Percentiles rank a stretch among this genome's conserved stretches.
These are phyloP conservation scores for Okamejei kenojei DNA, from an alignment of 2,797 vertebrate genomes.

Conservation along the genomic window DNA sequence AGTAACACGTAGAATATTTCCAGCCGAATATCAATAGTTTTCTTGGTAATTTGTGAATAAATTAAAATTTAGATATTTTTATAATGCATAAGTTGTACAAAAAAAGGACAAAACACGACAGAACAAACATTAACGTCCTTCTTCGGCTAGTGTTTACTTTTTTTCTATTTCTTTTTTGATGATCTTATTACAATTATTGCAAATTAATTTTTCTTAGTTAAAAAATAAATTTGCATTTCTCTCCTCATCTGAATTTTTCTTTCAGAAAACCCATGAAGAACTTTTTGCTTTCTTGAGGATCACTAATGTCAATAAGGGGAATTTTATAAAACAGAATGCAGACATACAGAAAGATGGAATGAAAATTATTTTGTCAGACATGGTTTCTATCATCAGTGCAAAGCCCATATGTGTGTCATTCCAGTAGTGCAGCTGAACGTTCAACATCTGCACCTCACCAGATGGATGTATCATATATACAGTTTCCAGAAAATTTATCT, in stretches of 20 bases:
- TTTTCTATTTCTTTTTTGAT: not conserved
- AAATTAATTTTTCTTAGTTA: not conserved
- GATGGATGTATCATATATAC: constrained; percentile 33
- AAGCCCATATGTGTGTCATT: constrained; percentile 24
- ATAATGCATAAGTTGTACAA: not conserved
- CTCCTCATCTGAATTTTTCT: not conserved
- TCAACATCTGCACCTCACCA: constrained; percentile 28
- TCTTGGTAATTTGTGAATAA: not conserved
- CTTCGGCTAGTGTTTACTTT: not conserved
- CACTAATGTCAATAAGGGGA: not conserved
- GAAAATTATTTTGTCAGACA: constrained; percentile 22
- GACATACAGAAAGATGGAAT: constrained; percentile 27
- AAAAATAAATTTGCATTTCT: not conserved
- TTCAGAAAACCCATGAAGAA: not conserved
- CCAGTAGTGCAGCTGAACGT: constrained; percentile 15
- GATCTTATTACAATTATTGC: too few species aligned
- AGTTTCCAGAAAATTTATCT: constrained; percentile 22
- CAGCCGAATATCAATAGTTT: not conserved
- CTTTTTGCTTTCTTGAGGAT: not conserved
- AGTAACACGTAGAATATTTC: not conserved
- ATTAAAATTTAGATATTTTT: not conserved
- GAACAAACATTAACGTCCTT: not conserved
- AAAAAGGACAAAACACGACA: not conserved
- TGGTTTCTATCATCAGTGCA: constrained; percentile 16
- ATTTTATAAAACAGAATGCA: constrained; percentile 8